Percentiles rank a stretch among this genome's conserved stretches.
Evolutionary conservation across 2,113 vertebrate genomes (phyloP).

Genomic region (Hyperoodon ampullatus): DNA sequence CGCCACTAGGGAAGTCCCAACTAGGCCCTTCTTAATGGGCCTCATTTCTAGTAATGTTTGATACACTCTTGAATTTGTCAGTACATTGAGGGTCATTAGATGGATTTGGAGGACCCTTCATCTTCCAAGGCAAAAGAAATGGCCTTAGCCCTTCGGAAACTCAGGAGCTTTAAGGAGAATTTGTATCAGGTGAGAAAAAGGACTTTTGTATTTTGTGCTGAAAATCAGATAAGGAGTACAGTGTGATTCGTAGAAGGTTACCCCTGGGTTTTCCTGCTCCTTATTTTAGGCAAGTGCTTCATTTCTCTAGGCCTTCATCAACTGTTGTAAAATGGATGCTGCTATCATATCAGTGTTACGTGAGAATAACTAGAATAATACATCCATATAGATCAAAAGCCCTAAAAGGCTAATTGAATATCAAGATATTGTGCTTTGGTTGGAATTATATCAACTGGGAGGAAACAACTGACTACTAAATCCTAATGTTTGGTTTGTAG

Average conservation of each 20-base stretch:
- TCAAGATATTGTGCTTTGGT: background rate
- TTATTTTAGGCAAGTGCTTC: background rate
- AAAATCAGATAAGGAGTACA: background rate
- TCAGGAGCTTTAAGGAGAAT: background rate
- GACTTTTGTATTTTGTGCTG: background rate
- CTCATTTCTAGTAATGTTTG: background rate
- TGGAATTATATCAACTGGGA: background rate
- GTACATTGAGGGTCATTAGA: background rate
- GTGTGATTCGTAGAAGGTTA: background rate
- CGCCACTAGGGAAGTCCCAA: too few species aligned
- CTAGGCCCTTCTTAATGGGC: background rate
- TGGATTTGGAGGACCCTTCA: background rate
- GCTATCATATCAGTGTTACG: background rate
- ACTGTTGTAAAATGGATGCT: background rate
- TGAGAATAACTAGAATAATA: background rate
- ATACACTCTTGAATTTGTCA: background rate
- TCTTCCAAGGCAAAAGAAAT: constrained; percentile 22
- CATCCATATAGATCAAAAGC: background rate
- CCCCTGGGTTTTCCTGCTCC: background rate
- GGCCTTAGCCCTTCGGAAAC: background rate
- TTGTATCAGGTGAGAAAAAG: background rate
- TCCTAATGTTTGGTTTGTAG: background rate
- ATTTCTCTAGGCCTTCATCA: background rate
- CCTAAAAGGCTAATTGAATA: background rate
- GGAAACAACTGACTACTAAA: background rate